phyloP scores from a whole-genome alignment of 2,797 vertebrate species.

The Lacerta bilineata region DNA sequence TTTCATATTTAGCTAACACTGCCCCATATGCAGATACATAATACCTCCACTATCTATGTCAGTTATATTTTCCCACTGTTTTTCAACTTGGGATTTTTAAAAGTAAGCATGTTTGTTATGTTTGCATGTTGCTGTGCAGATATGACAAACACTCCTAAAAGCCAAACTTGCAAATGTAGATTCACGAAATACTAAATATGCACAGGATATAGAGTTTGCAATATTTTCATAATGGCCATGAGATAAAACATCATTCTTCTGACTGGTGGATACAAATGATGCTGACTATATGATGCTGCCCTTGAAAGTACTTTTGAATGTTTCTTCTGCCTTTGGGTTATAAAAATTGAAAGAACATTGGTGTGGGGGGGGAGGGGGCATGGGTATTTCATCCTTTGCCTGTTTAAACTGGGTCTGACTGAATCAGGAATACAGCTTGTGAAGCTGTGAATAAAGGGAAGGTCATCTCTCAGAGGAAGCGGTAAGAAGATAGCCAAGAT shows the following conservation, averaged over 20 bases:
- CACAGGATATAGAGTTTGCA: not conserved
- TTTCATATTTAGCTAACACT: not conserved
- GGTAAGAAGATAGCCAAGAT: not conserved
- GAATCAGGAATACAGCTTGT: constrained; percentile 13
- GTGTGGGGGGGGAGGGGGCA: not conserved
- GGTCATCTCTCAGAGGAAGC: not conserved
- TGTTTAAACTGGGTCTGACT: constrained; percentile 14
- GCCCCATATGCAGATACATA: not conserved
- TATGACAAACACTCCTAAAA: not conserved
- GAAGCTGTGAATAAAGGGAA: constrained; percentile 35
- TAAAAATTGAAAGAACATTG: constrained; percentile 18
- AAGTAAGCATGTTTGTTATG: not conserved
- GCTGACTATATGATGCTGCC: constrained; percentile 7
- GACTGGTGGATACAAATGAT: constrained; percentile 14
- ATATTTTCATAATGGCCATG: too few relatives aligned
- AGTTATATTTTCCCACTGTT: not conserved
- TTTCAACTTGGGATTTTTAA: not conserved
- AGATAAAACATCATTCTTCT: not conserved
- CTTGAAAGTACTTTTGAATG: not conserved
- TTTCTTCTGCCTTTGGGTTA: constrained; percentile 6
- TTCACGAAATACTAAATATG: not conserved
- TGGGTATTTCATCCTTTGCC: constrained; percentile 26
- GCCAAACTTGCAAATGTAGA: constrained; percentile 24
- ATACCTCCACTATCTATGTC: not conserved
- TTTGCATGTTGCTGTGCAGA: not conserved